Percentiles rank a stretch among this genome's conserved stretches.
Conservation (phyloP, 64 coral and sea anemone species). For the Actinia equina region DNA sequence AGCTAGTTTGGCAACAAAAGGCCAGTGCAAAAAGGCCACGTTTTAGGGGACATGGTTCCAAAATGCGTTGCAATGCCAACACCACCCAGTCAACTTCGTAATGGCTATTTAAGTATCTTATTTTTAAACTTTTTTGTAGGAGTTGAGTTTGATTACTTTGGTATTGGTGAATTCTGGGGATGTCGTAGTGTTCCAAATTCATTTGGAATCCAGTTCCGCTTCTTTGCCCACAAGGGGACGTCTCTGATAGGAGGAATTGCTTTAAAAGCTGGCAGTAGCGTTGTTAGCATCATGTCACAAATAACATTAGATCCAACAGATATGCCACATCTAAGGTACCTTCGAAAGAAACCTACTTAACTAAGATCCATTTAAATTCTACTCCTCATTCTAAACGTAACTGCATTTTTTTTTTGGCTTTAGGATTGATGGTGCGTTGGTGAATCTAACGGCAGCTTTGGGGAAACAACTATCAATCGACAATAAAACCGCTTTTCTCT, state of each 20-base stretch:
- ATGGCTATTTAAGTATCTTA: no score
- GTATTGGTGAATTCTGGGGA: constrained; percentile 81
- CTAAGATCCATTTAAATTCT: no score
- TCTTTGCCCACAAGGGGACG: constrained; percentile 57
- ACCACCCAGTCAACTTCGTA: no score
- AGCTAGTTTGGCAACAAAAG: no score
- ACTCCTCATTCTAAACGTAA: neutral
- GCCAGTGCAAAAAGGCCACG: no score
- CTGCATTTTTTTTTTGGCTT: neutral
- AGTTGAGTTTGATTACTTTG: constrained; percentile 66
- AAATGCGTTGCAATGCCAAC: no score
- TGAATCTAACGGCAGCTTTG: constrained; percentile 15
- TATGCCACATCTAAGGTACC: constrained; percentile 51
- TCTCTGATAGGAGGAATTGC: constrained; percentile 68
- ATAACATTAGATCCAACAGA: constrained; percentile 20
- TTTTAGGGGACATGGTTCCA: no score
- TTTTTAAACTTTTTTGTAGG: neutral
- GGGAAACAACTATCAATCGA: constrained; percentile 26
- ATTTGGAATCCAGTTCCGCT: constrained; percentile 71
- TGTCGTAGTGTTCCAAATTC: constrained; percentile 50
- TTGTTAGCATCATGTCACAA: constrained; percentile 41
- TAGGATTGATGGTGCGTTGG: constrained; percentile 56
- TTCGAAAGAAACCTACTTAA: no score
- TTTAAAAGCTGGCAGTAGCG: constrained; percentile 40
- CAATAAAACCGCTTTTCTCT: constrained; percentile 51